Evolutionary conservation across 2,888 invertebrate species (phyloP), one percentile per base, ranked within the genome.

Genomic region (Campoletis raptor): DNA sequence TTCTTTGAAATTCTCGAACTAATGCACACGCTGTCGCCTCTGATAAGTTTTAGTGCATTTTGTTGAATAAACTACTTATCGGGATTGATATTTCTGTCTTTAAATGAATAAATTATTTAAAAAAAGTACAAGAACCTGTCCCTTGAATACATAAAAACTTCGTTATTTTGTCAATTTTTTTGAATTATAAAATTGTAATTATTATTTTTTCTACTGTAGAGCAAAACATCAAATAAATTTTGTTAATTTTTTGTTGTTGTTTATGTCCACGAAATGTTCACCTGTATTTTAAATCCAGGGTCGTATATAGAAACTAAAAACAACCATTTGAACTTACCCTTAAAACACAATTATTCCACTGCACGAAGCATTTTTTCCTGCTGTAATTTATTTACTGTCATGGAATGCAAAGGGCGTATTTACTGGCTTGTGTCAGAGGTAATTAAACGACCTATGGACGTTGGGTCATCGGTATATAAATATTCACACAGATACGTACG

Each of bases 361-460:
- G 57, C 57, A 24, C 36, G 36, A 66, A 37, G n/a, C n/a, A n/a
- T 30, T 64, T 64, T 4, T 9, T 37, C 37, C n/a, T n/a, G 8
- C n/a, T n/a, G 0, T n/a, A 36, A n/a, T 66, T n/a, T 37, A 37
- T 66, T 40, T n/a, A 66, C n/a, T 66, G 37, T n/a, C n/a, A 61
- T 8, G 10, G n/a, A 61, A 52, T 52, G 5, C 15, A 3, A 52
- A 52, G 52, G 18, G 52, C 9, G 18, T 48, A 18, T 48, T 48
- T 1, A 18, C 0, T 18, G 48, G 18, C 48, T 48, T 30, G 15
- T 61, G 61, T 61, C 15, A 61, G 24, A 30, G 61, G 61, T 30
- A 30, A 61, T 61, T 61, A 30, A 66, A 66, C 66, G 66, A 66
- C 66, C 66, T 66, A 37, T 40, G 18, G 24, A 12, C 15, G 30